Percentiles rank a stretch among this genome's conserved stretches.
Evolutionary conservation across 2,113 vertebrate species (phyloP).

Genomic region (Periophthalmus modestus): DNA sequence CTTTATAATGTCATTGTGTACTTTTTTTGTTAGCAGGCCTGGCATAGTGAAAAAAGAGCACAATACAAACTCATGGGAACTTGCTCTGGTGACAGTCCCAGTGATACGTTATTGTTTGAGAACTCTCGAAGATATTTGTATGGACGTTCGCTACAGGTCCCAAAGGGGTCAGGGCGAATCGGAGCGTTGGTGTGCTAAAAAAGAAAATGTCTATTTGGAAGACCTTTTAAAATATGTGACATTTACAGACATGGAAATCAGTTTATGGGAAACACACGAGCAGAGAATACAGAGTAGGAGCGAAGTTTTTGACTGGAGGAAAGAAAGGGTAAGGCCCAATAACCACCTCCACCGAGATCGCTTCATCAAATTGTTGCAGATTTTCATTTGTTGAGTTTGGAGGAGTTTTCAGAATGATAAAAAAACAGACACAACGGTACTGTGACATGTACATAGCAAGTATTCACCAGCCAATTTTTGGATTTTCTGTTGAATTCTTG

Average conservation of each 20-base stretch:
- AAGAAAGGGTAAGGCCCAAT: not conserved
- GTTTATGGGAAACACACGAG: slow-evolving; percentile 9
- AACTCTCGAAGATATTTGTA: slow-evolving; percentile 21
- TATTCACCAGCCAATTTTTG: too few relatives aligned
- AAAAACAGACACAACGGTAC: too few relatives aligned
- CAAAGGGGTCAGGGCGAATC: slow-evolving; percentile 21
- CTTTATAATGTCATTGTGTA: not conserved
- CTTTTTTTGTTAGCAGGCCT: not conserved
- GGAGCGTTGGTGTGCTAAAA: not conserved
- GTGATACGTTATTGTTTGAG: slow-evolving; percentile 31
- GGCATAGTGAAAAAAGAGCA: not conserved
- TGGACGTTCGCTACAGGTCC: slow-evolving; percentile 30
- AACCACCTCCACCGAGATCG: not conserved
- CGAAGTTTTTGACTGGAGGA: not conserved
- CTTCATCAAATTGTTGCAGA: too few relatives aligned
- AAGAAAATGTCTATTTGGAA: slow-evolving; percentile 45
- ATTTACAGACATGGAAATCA: slow-evolving; percentile 66
- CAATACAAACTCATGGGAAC: not conserved
- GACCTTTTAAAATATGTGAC: slow-evolving; percentile 63
- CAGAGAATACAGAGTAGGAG: not conserved
- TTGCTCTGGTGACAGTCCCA: not conserved
- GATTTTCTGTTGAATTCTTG: too few relatives aligned
- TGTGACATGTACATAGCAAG: too few relatives aligned
- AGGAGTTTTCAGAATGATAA: too few relatives aligned
- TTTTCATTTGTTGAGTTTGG: too few relatives aligned